These are phyloP conservation scores for Aphelocoma californica DNA, from an alignment of 2,797 vertebrate genomes.

Conservation along the genomic window DNA sequence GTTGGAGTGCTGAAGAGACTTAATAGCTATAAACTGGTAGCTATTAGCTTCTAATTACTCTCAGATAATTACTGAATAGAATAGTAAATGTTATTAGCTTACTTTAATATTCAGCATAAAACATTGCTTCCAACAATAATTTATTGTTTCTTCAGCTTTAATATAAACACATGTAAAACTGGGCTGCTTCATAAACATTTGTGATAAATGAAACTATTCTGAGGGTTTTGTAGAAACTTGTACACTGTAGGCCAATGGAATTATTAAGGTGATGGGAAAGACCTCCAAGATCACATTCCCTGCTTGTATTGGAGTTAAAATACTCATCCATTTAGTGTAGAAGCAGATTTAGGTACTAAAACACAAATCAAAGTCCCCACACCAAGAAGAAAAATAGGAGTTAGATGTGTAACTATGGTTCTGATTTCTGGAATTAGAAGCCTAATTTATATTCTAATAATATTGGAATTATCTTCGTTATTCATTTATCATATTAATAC, in stretches of 20 bases:
- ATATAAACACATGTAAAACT: not conserved
- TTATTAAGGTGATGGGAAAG: not conserved
- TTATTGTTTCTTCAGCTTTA: slow-evolving; percentile 25
- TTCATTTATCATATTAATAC: not conserved
- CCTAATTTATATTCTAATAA: not conserved
- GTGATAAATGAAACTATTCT: not conserved
- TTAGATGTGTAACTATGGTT: not conserved
- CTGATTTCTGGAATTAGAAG: not conserved
- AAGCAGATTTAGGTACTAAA: not conserved
- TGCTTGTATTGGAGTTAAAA: not conserved
- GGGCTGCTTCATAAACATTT: not conserved
- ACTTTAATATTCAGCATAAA: slow-evolving; percentile 62
- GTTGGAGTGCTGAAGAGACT: slow-evolving; percentile 29
- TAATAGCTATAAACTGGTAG: slow-evolving; percentile 47
- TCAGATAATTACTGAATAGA: slow-evolving; percentile 67
- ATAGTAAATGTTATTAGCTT: slow-evolving; percentile 51
- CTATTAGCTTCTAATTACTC: slow-evolving; percentile 63
- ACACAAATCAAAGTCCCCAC: not conserved
- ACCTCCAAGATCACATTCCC: not conserved
- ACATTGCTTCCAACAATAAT: slow-evolving; percentile 51
- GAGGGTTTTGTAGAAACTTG: not conserved
- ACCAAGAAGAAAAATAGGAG: not conserved
- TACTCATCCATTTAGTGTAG: not conserved
- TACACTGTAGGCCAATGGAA: not conserved
- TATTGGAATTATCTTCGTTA: not conserved